These are phyloP conservation scores for Probosciger aterrimus DNA, from an alignment of 2,113 vertebrate genomes.

Conservation along the genomic window DNA sequence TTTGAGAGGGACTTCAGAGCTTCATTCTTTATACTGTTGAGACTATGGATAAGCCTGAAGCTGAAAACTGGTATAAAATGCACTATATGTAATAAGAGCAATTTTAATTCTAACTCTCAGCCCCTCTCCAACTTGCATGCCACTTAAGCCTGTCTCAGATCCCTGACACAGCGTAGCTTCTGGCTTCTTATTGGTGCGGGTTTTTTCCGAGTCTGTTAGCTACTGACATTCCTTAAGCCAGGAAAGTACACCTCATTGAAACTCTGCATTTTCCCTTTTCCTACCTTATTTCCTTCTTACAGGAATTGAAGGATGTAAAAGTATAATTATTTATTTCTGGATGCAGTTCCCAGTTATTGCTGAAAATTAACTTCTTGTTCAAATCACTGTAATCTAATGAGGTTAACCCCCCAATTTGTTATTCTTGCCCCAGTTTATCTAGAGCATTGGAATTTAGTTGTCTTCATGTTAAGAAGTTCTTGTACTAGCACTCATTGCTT, in stretches of 20 bases:
- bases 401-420: neutral
- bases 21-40: slow-evolving; percentile 78
- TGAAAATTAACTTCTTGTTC: neutral
- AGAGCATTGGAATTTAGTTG: neutral
- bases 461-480: neutral
- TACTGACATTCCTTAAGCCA: slow-evolving; percentile 31
- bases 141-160: slow-evolving; percentile 63
- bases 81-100: slow-evolving; percentile 41
- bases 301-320: neutral
- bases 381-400: neutral
- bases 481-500: neutral
- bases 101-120: slow-evolving; percentile 59
- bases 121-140: slow-evolving; percentile 69
- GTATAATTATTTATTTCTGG: neutral
- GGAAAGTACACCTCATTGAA: neutral
- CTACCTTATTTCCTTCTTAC: slow-evolving; percentile 25
- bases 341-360: neutral
- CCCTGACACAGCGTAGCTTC: slow-evolving; percentile 42
- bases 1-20: slow-evolving; percentile 83
- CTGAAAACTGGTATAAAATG: slow-evolving; percentile 79
- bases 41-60: slow-evolving; percentile 83
- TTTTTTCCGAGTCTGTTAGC: slow-evolving; percentile 26
- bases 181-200: slow-evolving; percentile 36
- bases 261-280: neutral
- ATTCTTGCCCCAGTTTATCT: slow-evolving; percentile 23